Conservation (phyloP, 2,888 invertebrate genomes). For the Lacanobia wlatinum region DNA sequence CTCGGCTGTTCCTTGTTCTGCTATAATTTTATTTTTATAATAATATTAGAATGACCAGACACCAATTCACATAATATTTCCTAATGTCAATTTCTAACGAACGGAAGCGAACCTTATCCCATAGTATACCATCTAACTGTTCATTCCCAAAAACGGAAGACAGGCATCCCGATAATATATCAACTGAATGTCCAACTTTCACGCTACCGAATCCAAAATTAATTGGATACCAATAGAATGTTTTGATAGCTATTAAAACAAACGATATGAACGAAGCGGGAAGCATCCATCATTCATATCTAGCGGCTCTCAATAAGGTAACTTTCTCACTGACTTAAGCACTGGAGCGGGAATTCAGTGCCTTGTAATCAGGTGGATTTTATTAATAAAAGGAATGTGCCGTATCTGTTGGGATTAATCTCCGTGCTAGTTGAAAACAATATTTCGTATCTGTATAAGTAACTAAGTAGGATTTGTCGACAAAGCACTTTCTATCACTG, state of each 20-base stretch:
- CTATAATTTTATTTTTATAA: neutral
- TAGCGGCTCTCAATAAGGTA: constrained; percentile 59
- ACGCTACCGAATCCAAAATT: constrained; percentile 66
- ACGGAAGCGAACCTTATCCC: constrained; percentile 14
- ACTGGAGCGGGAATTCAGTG: constrained; percentile 29
- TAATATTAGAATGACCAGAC: neutral
- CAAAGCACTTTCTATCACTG: neutral
- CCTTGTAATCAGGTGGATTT: constrained; percentile 51
- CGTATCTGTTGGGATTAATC: constrained; percentile 48
- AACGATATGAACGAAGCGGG: constrained; percentile 61
- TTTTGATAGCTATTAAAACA: constrained; percentile 70
- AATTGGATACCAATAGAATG: constrained; percentile 68
- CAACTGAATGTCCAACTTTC: constrained; percentile 56
- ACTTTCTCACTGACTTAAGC: constrained; percentile 51
- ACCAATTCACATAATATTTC: neutral
- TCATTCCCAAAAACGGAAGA: constrained; percentile 38
- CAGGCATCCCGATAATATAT: constrained; percentile 55
- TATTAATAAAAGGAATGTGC: constrained; percentile 55
- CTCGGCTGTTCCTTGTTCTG: neutral
- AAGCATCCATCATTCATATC: constrained; percentile 77
- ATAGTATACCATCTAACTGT: constrained; percentile 22
- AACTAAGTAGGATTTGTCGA: constrained; percentile 2
- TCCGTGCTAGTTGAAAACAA: neutral
- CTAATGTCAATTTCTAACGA: constrained; percentile 3
- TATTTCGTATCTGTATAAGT: neutral